Conservation (phyloP, 2,888 invertebrate genomes). For the Lepas anatifera region DNA sequence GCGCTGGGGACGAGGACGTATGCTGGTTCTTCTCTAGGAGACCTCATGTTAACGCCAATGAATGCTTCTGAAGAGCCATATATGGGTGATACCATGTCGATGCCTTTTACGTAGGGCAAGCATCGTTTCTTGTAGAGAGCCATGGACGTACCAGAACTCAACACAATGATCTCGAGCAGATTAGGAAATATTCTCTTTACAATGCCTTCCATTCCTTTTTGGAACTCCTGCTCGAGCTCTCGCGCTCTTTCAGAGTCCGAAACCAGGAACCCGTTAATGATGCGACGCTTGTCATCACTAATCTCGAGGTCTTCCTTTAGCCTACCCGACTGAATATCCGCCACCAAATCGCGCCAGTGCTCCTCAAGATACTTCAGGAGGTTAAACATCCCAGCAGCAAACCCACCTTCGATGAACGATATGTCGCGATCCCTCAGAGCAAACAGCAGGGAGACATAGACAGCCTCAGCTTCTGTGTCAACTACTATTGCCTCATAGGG, state of each 20-base stretch:
- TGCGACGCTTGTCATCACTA: not conserved
- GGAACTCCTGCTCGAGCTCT: constrained; percentile 29
- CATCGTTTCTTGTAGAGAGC: not conserved
- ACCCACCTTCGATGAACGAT: constrained; percentile 32
- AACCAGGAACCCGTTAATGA: constrained; percentile 27
- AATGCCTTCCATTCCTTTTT: constrained; percentile 19
- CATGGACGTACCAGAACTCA: not conserved
- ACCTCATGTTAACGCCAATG: constrained; percentile 27
- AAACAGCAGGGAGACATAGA: constrained; percentile 32
- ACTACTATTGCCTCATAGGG: not conserved
- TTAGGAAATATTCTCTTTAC: too few relatives aligned
- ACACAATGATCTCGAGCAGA: too few relatives aligned
- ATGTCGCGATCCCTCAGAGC: constrained; percentile 30
- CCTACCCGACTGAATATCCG: constrained; percentile 28
- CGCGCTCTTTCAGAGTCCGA: constrained; percentile 28
- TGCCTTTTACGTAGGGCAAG: constrained; percentile 15
- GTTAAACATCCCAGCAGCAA: constrained; percentile 31
- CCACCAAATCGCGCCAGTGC: constrained; percentile 28
- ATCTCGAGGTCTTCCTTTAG: not conserved
- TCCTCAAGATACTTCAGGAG: constrained; percentile 29
- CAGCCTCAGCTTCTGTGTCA: constrained; percentile 30
- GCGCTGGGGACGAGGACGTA: constrained; percentile 30
- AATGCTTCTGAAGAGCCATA: constrained; percentile 34
- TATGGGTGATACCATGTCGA: too few relatives aligned
- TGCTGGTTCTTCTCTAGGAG: constrained; percentile 16